Percentiles rank a stretch among this genome's conserved stretches.
phyloP scores from a whole-genome alignment of 2,113 vertebrate genomes.

The Archocentrus centrarchus region DNA sequence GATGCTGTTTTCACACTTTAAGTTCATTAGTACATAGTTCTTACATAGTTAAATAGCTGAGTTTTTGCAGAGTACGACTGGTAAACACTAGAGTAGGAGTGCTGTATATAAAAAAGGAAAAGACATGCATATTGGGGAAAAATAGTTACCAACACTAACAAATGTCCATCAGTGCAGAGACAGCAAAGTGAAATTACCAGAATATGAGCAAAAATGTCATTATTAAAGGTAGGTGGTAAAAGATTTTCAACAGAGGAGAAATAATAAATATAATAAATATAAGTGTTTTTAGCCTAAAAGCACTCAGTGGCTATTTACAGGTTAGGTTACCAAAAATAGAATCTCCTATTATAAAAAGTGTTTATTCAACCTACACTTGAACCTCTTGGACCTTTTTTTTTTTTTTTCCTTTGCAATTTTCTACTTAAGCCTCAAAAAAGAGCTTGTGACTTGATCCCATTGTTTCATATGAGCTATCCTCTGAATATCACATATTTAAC shows the following conservation, averaged over 20 bases:
- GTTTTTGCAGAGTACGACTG: not conserved
- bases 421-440: not conserved
- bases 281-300: not conserved
- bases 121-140: not conserved
- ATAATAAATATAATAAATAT: not conserved
- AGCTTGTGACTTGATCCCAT: not conserved
- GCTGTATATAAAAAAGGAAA: not conserved
- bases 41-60: not conserved
- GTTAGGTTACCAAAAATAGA: not conserved
- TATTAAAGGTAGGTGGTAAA: not conserved
- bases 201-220: not conserved
- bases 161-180: not conserved
- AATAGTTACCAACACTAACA: not conserved
- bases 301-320: not conserved
- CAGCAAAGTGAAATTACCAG: not conserved
- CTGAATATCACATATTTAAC: not conserved
- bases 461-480: not conserved
- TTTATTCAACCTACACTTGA: not conserved
- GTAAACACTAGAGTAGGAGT: not conserved
- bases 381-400: not conserved
- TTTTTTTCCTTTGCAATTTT: not conserved
- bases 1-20: not conserved
- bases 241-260: not conserved
- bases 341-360: not conserved
- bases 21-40: slow-evolving; percentile 4